Conservation (phyloP, 1,140 invertebrate genomes). For the Trachelipus rathkii region DNA sequence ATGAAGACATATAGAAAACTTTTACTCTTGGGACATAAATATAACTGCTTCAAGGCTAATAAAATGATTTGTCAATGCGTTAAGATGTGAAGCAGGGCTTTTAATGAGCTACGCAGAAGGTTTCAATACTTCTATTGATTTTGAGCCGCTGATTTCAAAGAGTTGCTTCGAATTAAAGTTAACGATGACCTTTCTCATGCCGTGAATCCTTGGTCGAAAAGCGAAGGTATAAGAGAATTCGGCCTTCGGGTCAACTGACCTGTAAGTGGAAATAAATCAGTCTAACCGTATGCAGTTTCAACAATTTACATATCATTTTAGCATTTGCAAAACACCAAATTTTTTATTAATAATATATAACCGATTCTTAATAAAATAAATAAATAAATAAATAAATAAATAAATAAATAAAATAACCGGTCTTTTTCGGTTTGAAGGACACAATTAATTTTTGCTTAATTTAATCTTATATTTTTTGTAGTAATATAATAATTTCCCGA, state of each 20-base stretch:
- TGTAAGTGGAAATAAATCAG: slow-evolving; percentile 25
- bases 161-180: slow-evolving; percentile 48
- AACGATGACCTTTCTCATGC: slow-evolving; percentile 47
- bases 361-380: too few relatives aligned
- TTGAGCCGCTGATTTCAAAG: slow-evolving; percentile 46
- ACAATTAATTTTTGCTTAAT: too few relatives aligned
- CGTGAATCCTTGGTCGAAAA: slow-evolving; percentile 45
- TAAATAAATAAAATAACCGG: too few relatives aligned
- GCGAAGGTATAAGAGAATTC: slow-evolving; percentile 46
- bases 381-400: too few relatives aligned
- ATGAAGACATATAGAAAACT: not conserved
- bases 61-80: not conserved
- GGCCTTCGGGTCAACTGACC: slow-evolving; percentile 47
- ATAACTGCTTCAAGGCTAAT: not conserved
- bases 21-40: too few relatives aligned
- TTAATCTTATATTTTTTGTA: too few relatives aligned
- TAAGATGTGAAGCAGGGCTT: not conserved
- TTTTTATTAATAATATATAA: too few relatives aligned
- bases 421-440: too few relatives aligned
- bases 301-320: too few relatives aligned
- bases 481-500: too few relatives aligned
- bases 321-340: too few relatives aligned
- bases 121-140: slow-evolving; percentile 48
- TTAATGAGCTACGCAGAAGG: not conserved
- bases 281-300: not conserved